Percentiles rank a stretch among this genome's conserved stretches.
phyloP scores from a whole-genome alignment of 2,113 vertebrate species.

The Rousettus leschenaultii region DNA sequence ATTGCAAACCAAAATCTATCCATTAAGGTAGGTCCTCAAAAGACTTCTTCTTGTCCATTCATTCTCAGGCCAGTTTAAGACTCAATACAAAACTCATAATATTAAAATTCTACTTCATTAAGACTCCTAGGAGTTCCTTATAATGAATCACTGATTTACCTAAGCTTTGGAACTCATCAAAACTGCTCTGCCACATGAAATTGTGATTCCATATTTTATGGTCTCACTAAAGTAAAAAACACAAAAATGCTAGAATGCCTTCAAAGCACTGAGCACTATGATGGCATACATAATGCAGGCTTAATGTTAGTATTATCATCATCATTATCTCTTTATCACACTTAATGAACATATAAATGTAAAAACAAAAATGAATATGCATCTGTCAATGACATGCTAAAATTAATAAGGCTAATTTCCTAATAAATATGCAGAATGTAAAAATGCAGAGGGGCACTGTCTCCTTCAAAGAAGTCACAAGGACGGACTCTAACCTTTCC shows the following conservation, averaged over 20 bases:
- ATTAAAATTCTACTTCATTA: neutral
- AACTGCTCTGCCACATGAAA: neutral
- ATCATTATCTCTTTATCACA: neutral
- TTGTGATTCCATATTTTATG: neutral
- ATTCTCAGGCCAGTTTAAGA: neutral
- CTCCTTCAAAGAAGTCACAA: neutral
- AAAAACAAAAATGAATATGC: constrained; percentile 1
- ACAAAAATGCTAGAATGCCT: neutral
- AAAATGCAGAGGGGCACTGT: neutral
- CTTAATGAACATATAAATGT: neutral
- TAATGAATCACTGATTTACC: neutral
- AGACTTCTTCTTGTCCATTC: neutral
- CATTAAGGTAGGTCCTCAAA: neutral
- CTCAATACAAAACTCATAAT: neutral
- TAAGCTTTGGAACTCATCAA: neutral
- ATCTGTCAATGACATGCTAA: neutral
- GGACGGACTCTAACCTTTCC: neutral
- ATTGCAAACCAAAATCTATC: neutral
- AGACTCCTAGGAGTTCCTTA: neutral
- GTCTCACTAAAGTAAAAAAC: neutral
- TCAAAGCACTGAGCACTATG: neutral
- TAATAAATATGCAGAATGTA: neutral
- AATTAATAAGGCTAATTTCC: neutral
- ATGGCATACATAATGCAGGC: neutral
- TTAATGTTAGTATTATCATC: neutral